Evolutionary conservation across 2,113 vertebrate genomes (phyloP).

Genomic region (Corythornis cristatus): DNA sequence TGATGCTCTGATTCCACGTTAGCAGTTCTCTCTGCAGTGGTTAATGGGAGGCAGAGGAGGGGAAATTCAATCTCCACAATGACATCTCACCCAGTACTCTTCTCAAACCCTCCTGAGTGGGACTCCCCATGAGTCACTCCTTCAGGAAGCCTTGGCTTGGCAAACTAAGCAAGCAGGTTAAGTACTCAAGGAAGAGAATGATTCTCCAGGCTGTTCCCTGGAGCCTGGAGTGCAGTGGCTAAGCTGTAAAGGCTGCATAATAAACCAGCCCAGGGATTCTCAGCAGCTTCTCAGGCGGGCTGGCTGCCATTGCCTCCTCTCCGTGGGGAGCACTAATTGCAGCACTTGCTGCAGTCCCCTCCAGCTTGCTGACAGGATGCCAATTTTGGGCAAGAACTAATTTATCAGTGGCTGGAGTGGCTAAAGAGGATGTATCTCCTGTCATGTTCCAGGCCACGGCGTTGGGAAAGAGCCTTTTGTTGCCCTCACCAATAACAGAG

Average conservation of each 20-base stretch:
- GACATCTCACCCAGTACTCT: rapidly evolving
- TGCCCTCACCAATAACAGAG: not conserved
- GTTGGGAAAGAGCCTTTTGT: not conserved
- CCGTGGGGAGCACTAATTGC: conserved; percentile 2
- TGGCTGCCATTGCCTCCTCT: not conserved
- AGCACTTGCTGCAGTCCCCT: not conserved
- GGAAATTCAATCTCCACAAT: rapidly evolving
- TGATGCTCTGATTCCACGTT: not conserved
- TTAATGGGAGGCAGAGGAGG: not conserved
- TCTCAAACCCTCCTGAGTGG: not conserved
- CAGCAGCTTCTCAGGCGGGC: not conserved
- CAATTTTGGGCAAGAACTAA: conserved; percentile 42
- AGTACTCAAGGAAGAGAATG: not conserved
- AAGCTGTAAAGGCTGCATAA: not conserved
- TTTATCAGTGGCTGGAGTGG: conserved; percentile 28
- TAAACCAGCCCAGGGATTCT: not conserved
- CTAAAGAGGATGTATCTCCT: conserved; percentile 55
- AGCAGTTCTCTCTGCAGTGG: not conserved
- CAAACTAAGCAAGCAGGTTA: not conserved
- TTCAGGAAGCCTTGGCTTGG: not conserved
- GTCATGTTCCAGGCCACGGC: not conserved
- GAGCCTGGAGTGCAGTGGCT: not conserved
- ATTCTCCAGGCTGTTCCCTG: not conserved
- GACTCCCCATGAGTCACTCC: not conserved
- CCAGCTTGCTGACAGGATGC: conserved; percentile 24